phyloP scores from a whole-genome alignment of 2,888 invertebrate species.

The Stenoptilia bipunctidactyla region DNA sequence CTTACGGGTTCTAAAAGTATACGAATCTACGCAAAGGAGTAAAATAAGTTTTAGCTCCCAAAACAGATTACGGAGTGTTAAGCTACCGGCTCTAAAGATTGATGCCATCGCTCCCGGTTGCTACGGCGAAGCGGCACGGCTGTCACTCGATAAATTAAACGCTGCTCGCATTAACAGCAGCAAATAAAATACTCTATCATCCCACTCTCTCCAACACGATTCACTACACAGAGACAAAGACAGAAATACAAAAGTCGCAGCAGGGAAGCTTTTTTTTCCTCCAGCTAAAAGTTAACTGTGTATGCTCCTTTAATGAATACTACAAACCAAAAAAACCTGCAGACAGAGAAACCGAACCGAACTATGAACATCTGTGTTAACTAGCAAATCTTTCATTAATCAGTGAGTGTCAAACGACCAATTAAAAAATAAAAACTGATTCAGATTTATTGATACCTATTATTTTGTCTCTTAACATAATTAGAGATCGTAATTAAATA shows the following conservation, averaged over 20 bases:
- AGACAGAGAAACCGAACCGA: background rate
- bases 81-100: constrained; percentile 44
- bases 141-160: constrained; percentile 67
- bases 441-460: no score
- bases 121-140: constrained; percentile 46
- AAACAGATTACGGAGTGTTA: constrained; percentile 20
- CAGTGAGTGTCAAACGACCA: no score
- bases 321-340: background rate
- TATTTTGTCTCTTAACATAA: background rate
- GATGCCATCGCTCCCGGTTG: constrained; percentile 47
- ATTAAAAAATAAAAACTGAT: no score
- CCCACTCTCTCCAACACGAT: constrained; percentile 37
- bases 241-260: constrained; percentile 31
- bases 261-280: constrained; percentile 60
- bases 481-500: background rate
- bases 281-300: constrained; percentile 48
- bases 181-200: constrained; percentile 44
- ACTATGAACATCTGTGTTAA: background rate
- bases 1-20: no score
- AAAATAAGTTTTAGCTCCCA: background rate
- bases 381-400: no score
- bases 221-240: constrained; percentile 43
- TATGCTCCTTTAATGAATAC: constrained; percentile 50
- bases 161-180: constrained; percentile 51
- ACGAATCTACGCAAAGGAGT: no score